Evolutionary conservation across 2,113 vertebrate genomes (phyloP).

Genomic region (Apus apus): DNA sequence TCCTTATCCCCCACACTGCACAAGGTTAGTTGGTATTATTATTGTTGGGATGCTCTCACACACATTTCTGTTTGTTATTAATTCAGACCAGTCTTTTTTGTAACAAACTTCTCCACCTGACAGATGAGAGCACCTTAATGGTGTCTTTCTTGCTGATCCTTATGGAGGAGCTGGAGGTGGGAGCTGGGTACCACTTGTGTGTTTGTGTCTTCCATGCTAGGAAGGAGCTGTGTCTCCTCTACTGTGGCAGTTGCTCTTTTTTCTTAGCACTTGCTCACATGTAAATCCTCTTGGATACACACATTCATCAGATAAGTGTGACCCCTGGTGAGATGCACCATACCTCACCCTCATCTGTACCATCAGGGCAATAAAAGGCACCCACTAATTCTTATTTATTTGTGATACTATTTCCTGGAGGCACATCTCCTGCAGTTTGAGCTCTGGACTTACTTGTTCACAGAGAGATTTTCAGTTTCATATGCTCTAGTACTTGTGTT

Average conservation of each 20-base stretch:
- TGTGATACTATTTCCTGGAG: neutral
- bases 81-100: neutral
- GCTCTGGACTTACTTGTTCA: neutral
- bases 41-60: neutral
- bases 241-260: neutral
- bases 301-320: neutral
- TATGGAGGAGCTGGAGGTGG: neutral
- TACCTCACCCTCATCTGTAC: neutral
- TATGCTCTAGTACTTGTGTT: neutral
- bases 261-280: neutral
- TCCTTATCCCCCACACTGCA: neutral
- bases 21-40: neutral
- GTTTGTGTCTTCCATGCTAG: neutral
- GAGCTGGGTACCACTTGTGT: neutral
- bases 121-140: neutral
- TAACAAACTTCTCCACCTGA: accelerated
- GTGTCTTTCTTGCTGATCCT: neutral
- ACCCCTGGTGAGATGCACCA: neutral
- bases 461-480: neutral
- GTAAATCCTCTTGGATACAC: neutral
- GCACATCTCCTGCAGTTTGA: neutral
- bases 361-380: neutral
- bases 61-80: neutral
- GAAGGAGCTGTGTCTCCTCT: neutral
- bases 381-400: neutral